Evolutionary conservation across 2,888 invertebrate genomes (phyloP), one percentile per base, ranked within the genome.

Genomic region (Amphipyra berbera): DNA sequence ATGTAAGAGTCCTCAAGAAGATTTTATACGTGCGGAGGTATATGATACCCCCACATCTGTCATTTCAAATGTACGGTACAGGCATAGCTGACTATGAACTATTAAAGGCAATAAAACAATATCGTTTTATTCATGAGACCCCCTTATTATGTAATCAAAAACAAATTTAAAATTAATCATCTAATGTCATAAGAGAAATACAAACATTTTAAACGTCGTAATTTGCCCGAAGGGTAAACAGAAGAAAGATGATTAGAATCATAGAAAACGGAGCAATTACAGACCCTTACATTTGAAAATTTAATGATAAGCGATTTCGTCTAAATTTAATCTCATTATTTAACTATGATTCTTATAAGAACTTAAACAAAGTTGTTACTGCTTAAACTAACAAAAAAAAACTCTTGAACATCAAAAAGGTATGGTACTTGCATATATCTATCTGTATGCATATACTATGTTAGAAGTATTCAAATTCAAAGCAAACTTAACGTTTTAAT

Each of bases 91-190:
- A 41, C 55, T 38, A 68, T 74, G 74, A 75, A 74, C 68, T 63
- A 70, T 73, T 78, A 79, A 81, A 79, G 71, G 65, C 14, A 82
- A 77, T 61, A 79, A 75, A 82, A 82, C 64, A 72, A 67, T 78
- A 82, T 79, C 73, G 76, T 83, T 82, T 78, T 75, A 68, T 66
- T 67, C 52, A 61, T 70, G 73, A 69, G 76, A 37, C n/a, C 53
- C 44, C 38, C 56, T 79, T 79, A 89, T 91, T 89, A 89, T 87
- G 85, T 87, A 91, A 92, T 92, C 90, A 92, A 89, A 90, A 90
- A 86, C 81, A 66, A 88, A 84, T 91, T 89, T 85, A 75, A 83
- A 81, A 86, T 83, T 86, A 89, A 91, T 88, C 86, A 88, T 84
- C 78, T 81, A 82, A 82, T 86, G 81, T 88, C 85, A 86, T 73